Evolutionary conservation across 2,888 invertebrate genomes (phyloP), one percentile per base, ranked within the genome.

Genomic region (Lissocephala sabroskyi): DNA sequence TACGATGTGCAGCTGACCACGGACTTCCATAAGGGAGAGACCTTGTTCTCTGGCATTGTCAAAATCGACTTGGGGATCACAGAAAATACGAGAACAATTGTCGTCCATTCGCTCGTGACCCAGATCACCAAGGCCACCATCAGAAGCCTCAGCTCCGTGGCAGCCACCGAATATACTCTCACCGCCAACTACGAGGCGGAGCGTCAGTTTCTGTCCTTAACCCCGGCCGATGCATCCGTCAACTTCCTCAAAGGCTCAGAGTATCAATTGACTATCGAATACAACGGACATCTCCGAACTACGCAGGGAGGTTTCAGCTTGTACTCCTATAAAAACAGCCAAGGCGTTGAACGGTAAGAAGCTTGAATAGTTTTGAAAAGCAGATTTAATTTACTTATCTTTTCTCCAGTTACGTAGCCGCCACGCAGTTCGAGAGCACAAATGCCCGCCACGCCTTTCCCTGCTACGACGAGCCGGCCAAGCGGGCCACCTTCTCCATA

Each of bases 381-480:
- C n/a, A n/a, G n/a, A n/a, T n/a, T n/a, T n/a, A n/a, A n/a, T n/a
- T n/a, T n/a, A n/a, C n/a, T n/a, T n/a, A 17, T 23, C 9, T 40
- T 16, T 16, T 6, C 3, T 50, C 0, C 37, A 82, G 84, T 29
- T 76, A 67, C 37, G 79, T 91, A 7, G 88, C 89, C 2, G 87
- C 90, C 0, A 91, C 91, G 0, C 91, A 91, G 52, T 88, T 92
- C 36, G 89, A 91, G 78, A 88, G 91, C 0, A 88, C 88, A 0
- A 86, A 87, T 50, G 90, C 91, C 0, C 87, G 91, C 1, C 86
- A 87, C 32, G 91, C 89, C 0, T 92, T 93, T 76, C 93, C 93
- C 0, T 93, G 93, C 70, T 92, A 89, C 68, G 93, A 93, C 66
- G 90, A 82, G 43, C 84, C 84, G 0, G 64, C 89, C 1, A 88